A percentile compares a stretch with the other conserved stretches of the same genome.
phyloP scores from a whole-genome alignment of 1,140 invertebrate species.

The Procambarus clarkii region DNA sequence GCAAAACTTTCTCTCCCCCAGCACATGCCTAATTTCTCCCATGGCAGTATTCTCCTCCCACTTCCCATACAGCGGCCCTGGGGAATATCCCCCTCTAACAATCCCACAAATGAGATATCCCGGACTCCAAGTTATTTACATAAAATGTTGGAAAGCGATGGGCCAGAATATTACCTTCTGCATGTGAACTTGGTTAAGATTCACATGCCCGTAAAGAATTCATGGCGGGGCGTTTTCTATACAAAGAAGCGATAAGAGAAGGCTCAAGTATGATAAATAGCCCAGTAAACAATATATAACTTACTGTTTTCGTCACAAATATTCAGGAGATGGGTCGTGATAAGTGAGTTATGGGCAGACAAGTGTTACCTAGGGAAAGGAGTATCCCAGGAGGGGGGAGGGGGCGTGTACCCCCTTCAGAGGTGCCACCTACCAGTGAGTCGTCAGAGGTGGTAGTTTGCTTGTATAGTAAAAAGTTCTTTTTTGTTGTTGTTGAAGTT shows the following conservation, averaged over 20 bases:
- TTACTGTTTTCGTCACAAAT: slow-evolving; percentile 31
- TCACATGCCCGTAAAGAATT: slow-evolving; percentile 1
- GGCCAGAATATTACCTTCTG: not conserved
- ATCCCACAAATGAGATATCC: slow-evolving; percentile 3
- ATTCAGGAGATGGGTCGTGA: slow-evolving; percentile 5
- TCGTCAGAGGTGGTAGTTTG: not conserved
- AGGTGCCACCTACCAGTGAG: not conserved
- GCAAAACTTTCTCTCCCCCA: too few species aligned
- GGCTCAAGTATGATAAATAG: slow-evolving; percentile 31
- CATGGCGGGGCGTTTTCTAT: slow-evolving; percentile 27
- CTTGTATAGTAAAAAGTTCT: not conserved
- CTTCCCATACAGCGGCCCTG: not conserved
- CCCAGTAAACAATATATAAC: slow-evolving; percentile 32
- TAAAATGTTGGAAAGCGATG: not conserved
- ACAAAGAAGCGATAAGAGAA: not conserved
- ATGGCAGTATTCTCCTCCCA: too few species aligned
- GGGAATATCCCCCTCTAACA: not conserved
- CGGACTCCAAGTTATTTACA: not conserved
- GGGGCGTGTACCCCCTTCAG: not conserved
- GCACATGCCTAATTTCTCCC: too few species aligned
- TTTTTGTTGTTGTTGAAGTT: not conserved
- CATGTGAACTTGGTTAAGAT: not conserved
- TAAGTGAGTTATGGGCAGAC: slow-evolving; percentile 16
- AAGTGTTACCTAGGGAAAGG: slow-evolving; percentile 10
- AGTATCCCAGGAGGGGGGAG: not conserved